These are phyloP conservation scores for Drosophila kohkoa DNA, from an alignment of 1,140 invertebrate genomes.

Conservation along the genomic window DNA sequence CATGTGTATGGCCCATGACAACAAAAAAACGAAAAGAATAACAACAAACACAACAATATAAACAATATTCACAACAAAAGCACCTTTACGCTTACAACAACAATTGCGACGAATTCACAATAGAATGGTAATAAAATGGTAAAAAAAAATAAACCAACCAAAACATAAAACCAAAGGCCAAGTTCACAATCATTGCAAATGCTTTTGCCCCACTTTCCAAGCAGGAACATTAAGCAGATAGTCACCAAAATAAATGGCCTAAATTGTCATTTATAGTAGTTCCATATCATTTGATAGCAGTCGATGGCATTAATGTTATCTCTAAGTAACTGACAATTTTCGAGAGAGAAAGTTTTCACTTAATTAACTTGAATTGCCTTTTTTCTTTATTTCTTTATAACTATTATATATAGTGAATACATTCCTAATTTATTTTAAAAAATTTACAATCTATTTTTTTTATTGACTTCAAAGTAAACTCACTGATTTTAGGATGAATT, in stretches of 20 bases:
- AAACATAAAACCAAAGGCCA: slow-evolving; percentile 29
- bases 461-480: too few species aligned
- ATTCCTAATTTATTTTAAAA: too few species aligned
- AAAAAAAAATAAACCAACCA: too few species aligned
- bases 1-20: slow-evolving; percentile 23
- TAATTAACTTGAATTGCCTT: too few species aligned
- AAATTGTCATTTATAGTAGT: not conserved
- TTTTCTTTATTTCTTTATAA: too few species aligned
- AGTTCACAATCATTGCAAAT: slow-evolving; percentile 43
- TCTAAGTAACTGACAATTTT: too few species aligned
- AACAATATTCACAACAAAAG: slow-evolving; percentile 32
- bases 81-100: slow-evolving; percentile 36
- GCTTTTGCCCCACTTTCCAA: not conserved
- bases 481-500: not conserved
- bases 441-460: too few species aligned
- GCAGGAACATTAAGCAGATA: not conserved
- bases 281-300: not conserved
- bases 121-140: slow-evolving; percentile 10
- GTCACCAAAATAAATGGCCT: not conserved
- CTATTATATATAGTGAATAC: too few species aligned
- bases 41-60: slow-evolving; percentile 35
- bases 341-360: too few species aligned
- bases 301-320: not conserved
- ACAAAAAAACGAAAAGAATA: slow-evolving; percentile 17
- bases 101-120: slow-evolving; percentile 15